A percentile compares a stretch with the other conserved stretches of the same genome.
These are phyloP conservation scores for Drosophila rhopaloa DNA, from an alignment of 1,140 invertebrate species.

Conservation along the genomic window DNA sequence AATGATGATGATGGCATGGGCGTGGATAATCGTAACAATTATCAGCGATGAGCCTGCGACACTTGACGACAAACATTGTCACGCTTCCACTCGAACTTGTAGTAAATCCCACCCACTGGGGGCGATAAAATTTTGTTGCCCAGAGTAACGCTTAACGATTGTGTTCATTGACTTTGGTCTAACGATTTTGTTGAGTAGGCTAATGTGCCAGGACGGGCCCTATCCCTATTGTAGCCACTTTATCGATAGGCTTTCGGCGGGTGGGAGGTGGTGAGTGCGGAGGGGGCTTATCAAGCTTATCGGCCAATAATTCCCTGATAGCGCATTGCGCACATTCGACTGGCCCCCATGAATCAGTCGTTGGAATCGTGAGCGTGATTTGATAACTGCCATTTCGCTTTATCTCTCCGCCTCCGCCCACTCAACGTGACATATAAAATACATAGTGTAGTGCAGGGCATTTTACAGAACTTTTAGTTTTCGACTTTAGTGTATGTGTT, in stretches of 20 bases:
- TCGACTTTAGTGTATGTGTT: not conserved
- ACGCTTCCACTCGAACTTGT: conserved; percentile 18
- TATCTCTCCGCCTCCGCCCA: not conserved
- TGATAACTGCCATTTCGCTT: conserved; percentile 26
- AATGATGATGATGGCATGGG: conserved; percentile 39
- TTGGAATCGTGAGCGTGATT: conserved; percentile 46
- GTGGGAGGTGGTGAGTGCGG: conserved; percentile 1
- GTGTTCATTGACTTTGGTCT: conserved; percentile 73
- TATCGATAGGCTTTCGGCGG: not conserved
- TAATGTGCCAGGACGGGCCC: conserved; percentile 48
- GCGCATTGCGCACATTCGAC: conserved; percentile 56
- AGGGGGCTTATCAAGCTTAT: conserved; percentile 61
- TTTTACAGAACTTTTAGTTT: not conserved
- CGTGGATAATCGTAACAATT: conserved; percentile 67
- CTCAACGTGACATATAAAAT: conserved; percentile 7
- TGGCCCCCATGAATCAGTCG: conserved; percentile 55
- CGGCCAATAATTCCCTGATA: conserved; percentile 66
- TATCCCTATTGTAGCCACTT: conserved; percentile 6
- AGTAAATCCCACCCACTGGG: conserved; percentile 24
- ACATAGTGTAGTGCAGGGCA: not conserved
- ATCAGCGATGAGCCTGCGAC: conserved; percentile 62
- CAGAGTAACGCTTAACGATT: conserved; percentile 72
- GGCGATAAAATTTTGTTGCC: conserved; percentile 78
- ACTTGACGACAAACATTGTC: conserved; percentile 69
- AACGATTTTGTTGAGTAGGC: conserved; percentile 78